Conservation (phyloP, 2,888 invertebrate species). For the Furcula furcula region DNA sequence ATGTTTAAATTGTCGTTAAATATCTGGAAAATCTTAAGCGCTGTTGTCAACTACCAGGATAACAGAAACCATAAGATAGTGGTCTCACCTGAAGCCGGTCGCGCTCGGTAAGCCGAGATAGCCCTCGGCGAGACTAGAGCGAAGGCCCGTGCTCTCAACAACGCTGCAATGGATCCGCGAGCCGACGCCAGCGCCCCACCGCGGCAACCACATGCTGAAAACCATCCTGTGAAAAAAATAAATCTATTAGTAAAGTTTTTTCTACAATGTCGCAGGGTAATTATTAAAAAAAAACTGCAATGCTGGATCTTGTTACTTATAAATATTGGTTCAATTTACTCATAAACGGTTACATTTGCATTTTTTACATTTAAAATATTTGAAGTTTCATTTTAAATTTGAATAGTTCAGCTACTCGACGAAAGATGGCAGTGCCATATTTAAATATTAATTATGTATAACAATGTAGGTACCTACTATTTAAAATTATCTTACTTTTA, state of each 20-base stretch:
- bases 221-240: slow-evolving; percentile 80
- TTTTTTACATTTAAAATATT: too few relatives aligned
- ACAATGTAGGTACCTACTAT: too few relatives aligned
- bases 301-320: background rate
- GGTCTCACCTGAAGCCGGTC: slow-evolving; percentile 63
- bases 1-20: too few relatives aligned
- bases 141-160: slow-evolving; percentile 86
- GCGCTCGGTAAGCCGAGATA: slow-evolving; percentile 81
- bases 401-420: slow-evolving; percentile 6
- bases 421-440: slow-evolving; percentile 12
- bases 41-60: too few relatives aligned
- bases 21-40: too few relatives aligned
- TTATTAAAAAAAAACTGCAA: too few relatives aligned
- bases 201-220: slow-evolving; percentile 85
- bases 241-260: too few relatives aligned
- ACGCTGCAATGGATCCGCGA: slow-evolving; percentile 84
- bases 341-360: too few relatives aligned
- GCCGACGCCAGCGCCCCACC: slow-evolving; percentile 85
- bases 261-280: too few relatives aligned
- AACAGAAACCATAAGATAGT: background rate
- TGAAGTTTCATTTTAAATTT: background rate
- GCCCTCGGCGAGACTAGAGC: slow-evolving; percentile 84
- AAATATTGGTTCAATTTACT: slow-evolving; percentile 1
- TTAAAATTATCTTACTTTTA: too few relatives aligned
- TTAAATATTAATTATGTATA: background rate